Conservation (phyloP, 1,140 invertebrate species). For the Piezodorus guildinii region DNA sequence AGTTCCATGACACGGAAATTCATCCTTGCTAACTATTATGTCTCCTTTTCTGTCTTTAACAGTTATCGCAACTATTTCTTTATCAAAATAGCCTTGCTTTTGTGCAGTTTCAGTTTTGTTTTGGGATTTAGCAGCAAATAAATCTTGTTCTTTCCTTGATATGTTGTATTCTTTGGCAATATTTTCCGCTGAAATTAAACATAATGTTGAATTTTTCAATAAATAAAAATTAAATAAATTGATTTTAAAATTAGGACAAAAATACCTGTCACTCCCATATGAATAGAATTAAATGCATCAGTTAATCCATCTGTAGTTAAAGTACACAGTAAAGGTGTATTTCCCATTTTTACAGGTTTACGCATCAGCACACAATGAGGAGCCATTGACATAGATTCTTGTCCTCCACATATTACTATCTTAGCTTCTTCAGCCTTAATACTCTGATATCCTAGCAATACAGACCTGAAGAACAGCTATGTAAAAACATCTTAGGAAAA, state of each 20-base stretch:
- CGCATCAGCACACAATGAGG: slow-evolving; percentile 59
- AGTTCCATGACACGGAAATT: slow-evolving; percentile 51
- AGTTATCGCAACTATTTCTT: slow-evolving; percentile 56
- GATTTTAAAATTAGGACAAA: not conserved
- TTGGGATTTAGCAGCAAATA: slow-evolving; percentile 61
- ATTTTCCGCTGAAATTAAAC: slow-evolving; percentile 53
- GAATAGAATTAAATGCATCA: slow-evolving; percentile 64
- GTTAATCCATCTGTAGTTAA: slow-evolving; percentile 67
- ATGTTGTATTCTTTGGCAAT: slow-evolving; percentile 58
- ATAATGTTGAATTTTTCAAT: not conserved
- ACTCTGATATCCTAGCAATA: slow-evolving; percentile 54
- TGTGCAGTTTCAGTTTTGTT: slow-evolving; percentile 51
- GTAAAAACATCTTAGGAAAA: slow-evolving; percentile 12
- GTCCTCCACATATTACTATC: slow-evolving; percentile 68
- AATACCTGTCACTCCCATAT: slow-evolving; percentile 76
- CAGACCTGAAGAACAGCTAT: slow-evolving; percentile 41
- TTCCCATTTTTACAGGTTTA: slow-evolving; percentile 56
- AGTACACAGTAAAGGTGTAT: slow-evolving; percentile 51
- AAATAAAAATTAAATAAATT: not conserved
- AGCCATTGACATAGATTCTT: slow-evolving; percentile 75
- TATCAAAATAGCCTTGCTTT: slow-evolving; percentile 49
- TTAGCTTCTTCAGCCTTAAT: slow-evolving; percentile 56
- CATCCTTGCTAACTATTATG: slow-evolving; percentile 43
- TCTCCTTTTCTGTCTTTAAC: slow-evolving; percentile 41
- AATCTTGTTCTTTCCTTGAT: slow-evolving; percentile 61